A percentile compares a stretch with the other conserved stretches of the same genome.
phyloP scores from a whole-genome alignment of 2,113 vertebrate species.

The Dicerorhinus sumatrensis region DNA sequence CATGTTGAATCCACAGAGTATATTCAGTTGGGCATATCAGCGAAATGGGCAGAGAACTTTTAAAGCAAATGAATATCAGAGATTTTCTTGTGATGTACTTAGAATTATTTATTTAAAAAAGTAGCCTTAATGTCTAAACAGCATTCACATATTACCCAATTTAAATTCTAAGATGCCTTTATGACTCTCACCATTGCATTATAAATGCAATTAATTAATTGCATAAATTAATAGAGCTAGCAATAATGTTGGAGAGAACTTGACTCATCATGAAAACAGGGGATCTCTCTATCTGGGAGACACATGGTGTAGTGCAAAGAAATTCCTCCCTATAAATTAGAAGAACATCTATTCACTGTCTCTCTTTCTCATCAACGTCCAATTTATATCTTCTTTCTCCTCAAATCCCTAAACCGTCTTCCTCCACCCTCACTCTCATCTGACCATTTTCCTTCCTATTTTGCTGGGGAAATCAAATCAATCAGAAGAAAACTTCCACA shows the following conservation, averaged over 20 bases:
- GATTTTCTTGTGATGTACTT: not conserved
- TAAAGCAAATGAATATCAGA: not conserved
- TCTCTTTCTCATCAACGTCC: not conserved
- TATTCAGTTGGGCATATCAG: not conserved
- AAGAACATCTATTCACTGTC: not conserved
- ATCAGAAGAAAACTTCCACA: not conserved
- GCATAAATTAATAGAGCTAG: not conserved
- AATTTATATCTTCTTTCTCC: not conserved
- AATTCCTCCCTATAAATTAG: not conserved
- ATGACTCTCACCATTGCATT: not conserved
- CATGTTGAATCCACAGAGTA: not conserved
- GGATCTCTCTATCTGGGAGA: not conserved
- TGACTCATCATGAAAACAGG: not conserved
- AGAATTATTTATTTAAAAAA: constrained; percentile 20
- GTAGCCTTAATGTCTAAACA: not conserved
- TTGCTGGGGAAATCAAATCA: not conserved
- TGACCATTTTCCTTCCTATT: too few relatives aligned
- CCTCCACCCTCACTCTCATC: not conserved
- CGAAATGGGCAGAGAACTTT: not conserved
- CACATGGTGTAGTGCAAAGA: not conserved
- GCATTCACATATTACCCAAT: not conserved
- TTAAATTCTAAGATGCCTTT: not conserved
- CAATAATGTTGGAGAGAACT: not conserved
- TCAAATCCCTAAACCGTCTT: not conserved
- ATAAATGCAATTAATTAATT: not conserved